Conservation (phyloP, 2,113 vertebrate genomes). For the Piaya cayana region DNA sequence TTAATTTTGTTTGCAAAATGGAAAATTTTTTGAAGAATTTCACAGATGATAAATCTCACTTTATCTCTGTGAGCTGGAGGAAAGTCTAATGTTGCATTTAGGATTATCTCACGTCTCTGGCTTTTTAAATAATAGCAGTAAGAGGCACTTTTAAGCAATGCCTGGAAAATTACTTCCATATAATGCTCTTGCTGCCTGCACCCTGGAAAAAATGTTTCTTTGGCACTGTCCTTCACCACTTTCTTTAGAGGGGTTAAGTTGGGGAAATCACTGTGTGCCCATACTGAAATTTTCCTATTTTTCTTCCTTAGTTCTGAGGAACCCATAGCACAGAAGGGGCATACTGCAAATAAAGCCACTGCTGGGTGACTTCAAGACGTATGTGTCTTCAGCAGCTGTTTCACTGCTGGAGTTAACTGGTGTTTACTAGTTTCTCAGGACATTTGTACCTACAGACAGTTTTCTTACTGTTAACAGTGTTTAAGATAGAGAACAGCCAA, state of each 20-base stretch:
- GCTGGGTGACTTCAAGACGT: not conserved
- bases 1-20: not conserved
- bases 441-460: not conserved
- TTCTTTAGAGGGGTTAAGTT: not conserved
- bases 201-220: not conserved
- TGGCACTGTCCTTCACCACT: not conserved
- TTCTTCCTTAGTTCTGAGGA: not conserved
- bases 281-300: not conserved
- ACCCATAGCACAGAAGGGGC: not conserved
- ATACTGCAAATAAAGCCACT: not conserved
- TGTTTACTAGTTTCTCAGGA: not conserved
- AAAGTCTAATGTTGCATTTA: not conserved
- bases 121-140: not conserved
- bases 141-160: not conserved
- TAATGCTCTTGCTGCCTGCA: not conserved
- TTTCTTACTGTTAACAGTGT: not conserved
- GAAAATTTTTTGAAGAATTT: not conserved
- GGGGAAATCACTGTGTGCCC: not conserved
- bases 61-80: not conserved
- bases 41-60: not conserved
- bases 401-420: not conserved
- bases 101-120: not conserved
- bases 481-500: not conserved
- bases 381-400: not conserved
- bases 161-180: not conserved